Evolutionary conservation across 2,888 invertebrate genomes (phyloP).

Genomic region (Drosophila conformis): DNA sequence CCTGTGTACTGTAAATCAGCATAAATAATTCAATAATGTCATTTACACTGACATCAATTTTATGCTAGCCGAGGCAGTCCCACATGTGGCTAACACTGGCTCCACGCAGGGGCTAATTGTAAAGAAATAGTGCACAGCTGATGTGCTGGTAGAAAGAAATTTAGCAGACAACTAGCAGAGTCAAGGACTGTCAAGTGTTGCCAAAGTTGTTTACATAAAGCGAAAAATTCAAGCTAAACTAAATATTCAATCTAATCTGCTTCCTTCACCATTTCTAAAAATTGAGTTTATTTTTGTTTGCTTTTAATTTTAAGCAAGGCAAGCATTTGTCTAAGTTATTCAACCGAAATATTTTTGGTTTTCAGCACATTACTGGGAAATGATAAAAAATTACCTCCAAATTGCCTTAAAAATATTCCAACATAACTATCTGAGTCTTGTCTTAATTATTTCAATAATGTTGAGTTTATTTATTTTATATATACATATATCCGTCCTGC

Average conservation of each 20-base stretch:
- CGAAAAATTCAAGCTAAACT: neutral
- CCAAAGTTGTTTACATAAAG: neutral
- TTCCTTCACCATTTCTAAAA: neutral
- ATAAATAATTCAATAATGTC: conserved; percentile 31
- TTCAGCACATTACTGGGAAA: neutral
- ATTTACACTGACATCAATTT: conserved; percentile 21
- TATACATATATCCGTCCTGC: neutral
- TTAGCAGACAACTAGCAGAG: too few relatives aligned
- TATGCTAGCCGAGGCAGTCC: neutral
- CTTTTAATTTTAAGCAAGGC: neutral
- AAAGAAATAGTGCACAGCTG: neutral
- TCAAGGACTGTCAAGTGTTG: too few relatives aligned
- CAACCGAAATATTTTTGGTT: neutral
- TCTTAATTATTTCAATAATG: neutral
- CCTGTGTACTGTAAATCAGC: neutral
- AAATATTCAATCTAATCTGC: neutral
- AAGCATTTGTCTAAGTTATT: neutral
- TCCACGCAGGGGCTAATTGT: conserved; percentile 10
- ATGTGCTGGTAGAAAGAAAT: too few relatives aligned
- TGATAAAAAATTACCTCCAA: neutral
- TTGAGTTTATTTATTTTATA: neutral
- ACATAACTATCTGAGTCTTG: neutral
- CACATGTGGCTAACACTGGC: conserved; percentile 1
- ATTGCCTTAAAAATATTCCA: neutral
- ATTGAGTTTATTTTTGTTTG: neutral